Evolutionary conservation across 1,140 invertebrate genomes (phyloP), one percentile per base, ranked within the genome.

Genomic region (Caenorhabditis elegans): DNA sequence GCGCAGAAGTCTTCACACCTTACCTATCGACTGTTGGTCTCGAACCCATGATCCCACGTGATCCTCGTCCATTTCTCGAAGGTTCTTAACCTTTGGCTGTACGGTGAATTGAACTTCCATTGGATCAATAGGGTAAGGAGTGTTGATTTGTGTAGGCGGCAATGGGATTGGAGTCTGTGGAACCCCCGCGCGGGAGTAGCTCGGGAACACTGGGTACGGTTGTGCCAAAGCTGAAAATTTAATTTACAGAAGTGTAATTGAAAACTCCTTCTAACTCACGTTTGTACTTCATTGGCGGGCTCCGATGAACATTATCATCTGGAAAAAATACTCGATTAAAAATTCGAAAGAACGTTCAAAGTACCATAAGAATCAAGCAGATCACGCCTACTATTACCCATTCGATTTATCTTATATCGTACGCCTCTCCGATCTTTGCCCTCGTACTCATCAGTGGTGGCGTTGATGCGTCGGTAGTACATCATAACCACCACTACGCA

Each of bases 401-500:
- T 22, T 19, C 55, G 22, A 47, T 48, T 70, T 22, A 60, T 75
- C 19, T 60, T 80, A 31, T 47, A 55, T n/a, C 80, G 39, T 34
- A 78, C 77, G 11, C 46, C 82, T 36, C 36, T 47, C 24, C 49
- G 15, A 65, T 80, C 60, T 65, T 83, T 86, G 24, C 87, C 81
- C 31, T 86, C 87, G 34, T 87, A 88, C 60, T 87, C 78, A n/a
- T 84, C 82, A 2, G 87, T 82, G 43, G 86, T 84, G 24, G 47
- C 82, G 5, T 83, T 47, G 79, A 88, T 89, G 26, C 84, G 26
- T 24, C 83, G 34, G 53, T 88, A 88, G 48, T 87, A 89, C 22
- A 87, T 82, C 31, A 83, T 36, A 11, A 88, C 83, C 15, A 88
- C 88, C 1, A 89, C 80, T 34, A 90, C 84, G 70, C 87, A 88